Conservation (phyloP, 2,888 invertebrate genomes). For the Leucophenga montana region DNA sequence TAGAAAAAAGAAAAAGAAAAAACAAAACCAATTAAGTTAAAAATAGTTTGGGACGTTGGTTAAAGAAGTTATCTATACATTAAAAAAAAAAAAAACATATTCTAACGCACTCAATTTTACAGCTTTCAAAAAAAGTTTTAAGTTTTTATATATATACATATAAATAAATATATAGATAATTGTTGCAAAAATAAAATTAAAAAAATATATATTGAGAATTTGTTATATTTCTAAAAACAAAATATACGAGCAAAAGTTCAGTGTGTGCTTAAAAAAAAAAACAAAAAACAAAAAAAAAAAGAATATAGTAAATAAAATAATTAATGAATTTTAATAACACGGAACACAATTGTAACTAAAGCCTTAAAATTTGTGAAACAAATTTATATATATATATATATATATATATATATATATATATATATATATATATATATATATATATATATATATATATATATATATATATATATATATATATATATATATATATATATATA, state of each 20-base stretch:
- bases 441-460: too few species aligned
- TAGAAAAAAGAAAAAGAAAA: constrained; percentile 2
- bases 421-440: too few species aligned
- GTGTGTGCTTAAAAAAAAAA: constrained; percentile 47
- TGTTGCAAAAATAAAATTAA: constrained; percentile 10
- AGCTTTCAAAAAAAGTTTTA: neutral
- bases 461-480: too few species aligned
- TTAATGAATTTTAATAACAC: constrained; percentile 13
- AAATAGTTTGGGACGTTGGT: neutral
- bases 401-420: constrained; percentile 32
- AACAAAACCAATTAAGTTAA: neutral
- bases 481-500: too few species aligned
- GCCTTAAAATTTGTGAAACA: constrained; percentile 65
- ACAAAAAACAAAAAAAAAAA: neutral
- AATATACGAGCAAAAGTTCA: too few species aligned
- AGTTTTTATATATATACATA: neutral
- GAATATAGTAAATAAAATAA: constrained; percentile 1
- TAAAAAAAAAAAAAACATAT: constrained; percentile 1
- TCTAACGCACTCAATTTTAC: neutral
- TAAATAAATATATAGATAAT: neutral
- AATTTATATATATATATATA: constrained; percentile 52
- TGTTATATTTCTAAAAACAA: too few species aligned
- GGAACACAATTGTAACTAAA: constrained; percentile 29
- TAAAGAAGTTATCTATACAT: neutral
- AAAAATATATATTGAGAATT: constrained; percentile 42